Evolutionary conservation across 2,888 invertebrate genomes (phyloP).

Genomic region (Lasioglossum calceatum): DNA sequence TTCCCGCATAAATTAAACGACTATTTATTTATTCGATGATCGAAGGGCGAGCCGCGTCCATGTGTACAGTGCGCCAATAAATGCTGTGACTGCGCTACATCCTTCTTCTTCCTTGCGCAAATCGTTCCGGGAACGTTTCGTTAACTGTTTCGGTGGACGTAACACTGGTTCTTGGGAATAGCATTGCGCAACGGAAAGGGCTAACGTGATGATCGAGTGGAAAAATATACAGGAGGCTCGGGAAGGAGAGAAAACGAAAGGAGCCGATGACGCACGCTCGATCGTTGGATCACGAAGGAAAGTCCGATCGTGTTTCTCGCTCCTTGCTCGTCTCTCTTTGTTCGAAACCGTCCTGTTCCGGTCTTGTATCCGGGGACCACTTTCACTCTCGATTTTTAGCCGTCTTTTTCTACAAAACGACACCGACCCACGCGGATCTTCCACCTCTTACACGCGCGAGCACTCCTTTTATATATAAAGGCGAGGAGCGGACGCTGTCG

Average conservation of each 20-base stretch:
- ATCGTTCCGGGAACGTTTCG: background rate
- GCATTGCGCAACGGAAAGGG: slow-evolving; percentile 1
- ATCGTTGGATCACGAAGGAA: slow-evolving; percentile 61
- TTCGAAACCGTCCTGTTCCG: slow-evolving; percentile 72
- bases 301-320: slow-evolving; percentile 58
- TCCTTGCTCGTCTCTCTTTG: slow-evolving; percentile 47
- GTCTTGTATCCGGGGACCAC: slow-evolving; percentile 81
- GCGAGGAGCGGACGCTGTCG: slow-evolving; percentile 30
- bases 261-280: slow-evolving; percentile 70
- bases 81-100: slow-evolving; percentile 47
- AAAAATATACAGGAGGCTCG: background rate
- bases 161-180: background rate
- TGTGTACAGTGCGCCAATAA: slow-evolving; percentile 61
- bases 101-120: background rate
- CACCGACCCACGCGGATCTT: slow-evolving; percentile 71
- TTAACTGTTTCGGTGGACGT: background rate
- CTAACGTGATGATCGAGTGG: background rate
- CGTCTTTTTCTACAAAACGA: slow-evolving; percentile 41
- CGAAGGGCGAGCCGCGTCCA: slow-evolving; percentile 3
- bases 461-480: slow-evolving; percentile 72
- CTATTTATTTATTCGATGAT: slow-evolving; percentile 50
- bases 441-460: slow-evolving; percentile 37
- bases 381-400: slow-evolving; percentile 84
- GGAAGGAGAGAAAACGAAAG: slow-evolving; percentile 51
- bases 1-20: slow-evolving; percentile 18